These are phyloP conservation scores for Clarias fuscus DNA, from an alignment of 2,797 vertebrate species.

Conservation along the genomic window DNA sequence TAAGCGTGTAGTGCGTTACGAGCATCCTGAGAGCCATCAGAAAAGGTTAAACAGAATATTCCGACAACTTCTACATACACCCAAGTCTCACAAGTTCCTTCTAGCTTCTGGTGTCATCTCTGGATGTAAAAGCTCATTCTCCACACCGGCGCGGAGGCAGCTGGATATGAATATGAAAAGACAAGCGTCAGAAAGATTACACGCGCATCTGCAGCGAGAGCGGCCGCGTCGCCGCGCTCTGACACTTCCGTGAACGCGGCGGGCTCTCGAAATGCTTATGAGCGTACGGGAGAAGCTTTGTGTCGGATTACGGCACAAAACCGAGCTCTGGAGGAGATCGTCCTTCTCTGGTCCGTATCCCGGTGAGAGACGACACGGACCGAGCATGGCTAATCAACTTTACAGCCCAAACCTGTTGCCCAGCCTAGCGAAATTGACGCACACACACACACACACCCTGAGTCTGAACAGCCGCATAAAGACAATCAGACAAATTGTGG, in stretches of 20 bases:
- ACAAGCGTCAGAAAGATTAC: conserved; percentile 60
- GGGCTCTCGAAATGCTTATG: not conserved
- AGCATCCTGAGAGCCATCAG: not conserved
- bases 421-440: not conserved
- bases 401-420: conserved; percentile 20
- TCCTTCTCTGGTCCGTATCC: not conserved
- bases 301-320: not conserved
- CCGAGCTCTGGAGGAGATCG: not conserved
- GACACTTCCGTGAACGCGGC: conserved; percentile 23
- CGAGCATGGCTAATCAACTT: not conserved
- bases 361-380: not conserved
- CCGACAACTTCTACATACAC: too few relatives aligned
- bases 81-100: not conserved
- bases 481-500: not conserved
- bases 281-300: not conserved
- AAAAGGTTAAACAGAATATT: not conserved
- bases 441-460: not conserved
- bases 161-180: conserved; percentile 61
- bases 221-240: conserved; percentile 6
- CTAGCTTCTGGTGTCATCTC: conserved; percentile 30
- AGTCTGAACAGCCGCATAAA: not conserved
- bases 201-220: conserved; percentile 44
- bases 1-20: not conserved
- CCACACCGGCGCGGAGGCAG: conserved; percentile 45
- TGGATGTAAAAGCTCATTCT: conserved; percentile 55